phyloP scores from a whole-genome alignment of 2,888 invertebrate species.

The Oxycera nigricornis region DNA sequence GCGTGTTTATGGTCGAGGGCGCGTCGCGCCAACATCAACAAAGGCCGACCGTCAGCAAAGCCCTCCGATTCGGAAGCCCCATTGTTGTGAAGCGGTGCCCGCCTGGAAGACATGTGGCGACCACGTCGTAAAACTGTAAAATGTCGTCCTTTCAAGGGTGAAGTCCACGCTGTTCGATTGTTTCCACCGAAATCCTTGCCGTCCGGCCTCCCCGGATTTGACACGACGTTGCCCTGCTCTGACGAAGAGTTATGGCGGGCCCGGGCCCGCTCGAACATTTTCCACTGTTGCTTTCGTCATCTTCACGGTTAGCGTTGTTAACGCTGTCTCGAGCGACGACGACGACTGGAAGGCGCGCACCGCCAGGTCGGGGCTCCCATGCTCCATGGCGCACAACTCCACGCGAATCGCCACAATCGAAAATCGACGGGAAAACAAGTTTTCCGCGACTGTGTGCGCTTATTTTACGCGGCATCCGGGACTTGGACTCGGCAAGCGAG shows the following conservation, averaged over 20 bases:
- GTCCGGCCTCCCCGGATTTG: not conserved
- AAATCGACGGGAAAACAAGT: conserved; percentile 23
- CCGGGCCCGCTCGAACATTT: too few species aligned
- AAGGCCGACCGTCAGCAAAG: too few species aligned
- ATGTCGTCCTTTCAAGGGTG: too few species aligned
- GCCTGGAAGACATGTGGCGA: conserved; percentile 5
- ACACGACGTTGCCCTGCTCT: not conserved
- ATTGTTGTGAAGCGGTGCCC: too few species aligned
- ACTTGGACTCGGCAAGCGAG: not conserved
- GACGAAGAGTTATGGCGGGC: not conserved
- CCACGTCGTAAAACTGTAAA: too few species aligned
- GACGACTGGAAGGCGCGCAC: not conserved
- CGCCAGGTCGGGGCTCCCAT: not conserved
- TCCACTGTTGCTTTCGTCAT: not conserved
- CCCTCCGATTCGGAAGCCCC: too few species aligned
- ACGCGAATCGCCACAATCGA: not conserved
- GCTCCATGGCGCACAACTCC: not conserved
- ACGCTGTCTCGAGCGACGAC: not conserved
- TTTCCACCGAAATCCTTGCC: not conserved
- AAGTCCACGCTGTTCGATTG: too few species aligned
- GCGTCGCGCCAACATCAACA: too few species aligned
- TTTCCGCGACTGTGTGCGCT: conserved; percentile 25
- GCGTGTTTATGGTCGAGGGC: conserved; percentile 11
- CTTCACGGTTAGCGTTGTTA: not conserved
- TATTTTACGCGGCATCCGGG: not conserved